A percentile compares a stretch with the other conserved stretches of the same genome.
Conservation (phyloP, 30 jellyfish, hydroid and myxozoan species). For the Hydra vulgaris region DNA sequence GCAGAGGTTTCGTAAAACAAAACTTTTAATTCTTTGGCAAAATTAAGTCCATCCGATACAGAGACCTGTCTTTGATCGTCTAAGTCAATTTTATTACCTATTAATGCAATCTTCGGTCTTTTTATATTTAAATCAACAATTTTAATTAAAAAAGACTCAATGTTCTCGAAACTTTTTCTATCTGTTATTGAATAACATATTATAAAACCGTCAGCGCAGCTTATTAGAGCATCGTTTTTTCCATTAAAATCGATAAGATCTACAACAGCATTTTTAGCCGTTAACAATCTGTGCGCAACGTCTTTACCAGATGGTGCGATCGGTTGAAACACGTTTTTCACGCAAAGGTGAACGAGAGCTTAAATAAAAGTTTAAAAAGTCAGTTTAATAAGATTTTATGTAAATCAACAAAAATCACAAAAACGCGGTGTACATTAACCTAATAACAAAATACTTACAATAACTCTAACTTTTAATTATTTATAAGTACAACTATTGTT, state of each 20-base stretch:
- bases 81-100: slow-evolving; percentile 31
- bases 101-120: slow-evolving; percentile 12
- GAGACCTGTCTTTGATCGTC: slow-evolving; percentile 6
- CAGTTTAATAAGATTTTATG: neutral
- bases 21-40: slow-evolving; percentile 26
- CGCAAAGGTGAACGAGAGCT: slow-evolving; percentile 24
- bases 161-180: slow-evolving; percentile 26
- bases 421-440: too few species aligned
- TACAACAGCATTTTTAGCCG: slow-evolving; percentile 5
- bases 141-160: slow-evolving; percentile 16
- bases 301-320: slow-evolving; percentile 22
- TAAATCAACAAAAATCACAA: neutral
- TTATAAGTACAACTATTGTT: too few species aligned
- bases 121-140: slow-evolving; percentile 13
- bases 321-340: neutral
- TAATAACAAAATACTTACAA: too few species aligned
- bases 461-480: too few species aligned
- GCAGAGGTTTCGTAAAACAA: slow-evolving; percentile 38
- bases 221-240: slow-evolving; percentile 23
- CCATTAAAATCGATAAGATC: slow-evolving; percentile 27
- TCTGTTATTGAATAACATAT: slow-evolving; percentile 22
- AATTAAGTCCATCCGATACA: slow-evolving; percentile 12
- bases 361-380: neutral
- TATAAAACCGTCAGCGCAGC: slow-evolving; percentile 29
- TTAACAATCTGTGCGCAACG: neutral